Evolutionary conservation across 2,797 vertebrate genomes (phyloP).

Genomic region (Oryzias sinensis): DNA sequence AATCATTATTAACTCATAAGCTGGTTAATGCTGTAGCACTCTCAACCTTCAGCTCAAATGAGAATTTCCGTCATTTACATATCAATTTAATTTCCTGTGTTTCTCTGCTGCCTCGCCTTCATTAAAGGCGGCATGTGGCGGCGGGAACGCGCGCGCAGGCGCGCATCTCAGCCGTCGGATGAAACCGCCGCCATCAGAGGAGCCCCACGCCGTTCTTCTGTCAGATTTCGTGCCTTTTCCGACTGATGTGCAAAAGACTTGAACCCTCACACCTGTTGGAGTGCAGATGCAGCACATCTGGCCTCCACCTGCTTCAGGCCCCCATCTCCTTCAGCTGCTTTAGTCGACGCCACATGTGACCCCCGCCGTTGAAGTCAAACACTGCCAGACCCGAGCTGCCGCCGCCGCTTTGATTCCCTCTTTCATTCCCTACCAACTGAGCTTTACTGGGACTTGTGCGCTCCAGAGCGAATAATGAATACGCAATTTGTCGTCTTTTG

Average conservation of each 20-base stretch:
- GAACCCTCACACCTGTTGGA: too few relatives aligned
- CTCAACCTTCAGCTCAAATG: constrained; percentile 79
- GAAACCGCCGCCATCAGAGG: constrained; percentile 74
- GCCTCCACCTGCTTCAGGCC: too few relatives aligned
- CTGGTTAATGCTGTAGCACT: constrained; percentile 75
- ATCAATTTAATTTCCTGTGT: constrained; percentile 80
- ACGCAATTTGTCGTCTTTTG: constrained; percentile 39
- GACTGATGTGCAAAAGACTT: too few relatives aligned
- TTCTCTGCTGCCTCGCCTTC: constrained; percentile 54
- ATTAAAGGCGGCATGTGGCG: constrained; percentile 68
- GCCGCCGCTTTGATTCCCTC: background rate
- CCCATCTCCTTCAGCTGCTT: constrained; percentile 20
- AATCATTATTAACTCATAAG: constrained; percentile 78
- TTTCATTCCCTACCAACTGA: constrained; percentile 17
- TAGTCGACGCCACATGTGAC: constrained; percentile 63
- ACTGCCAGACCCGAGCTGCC: constrained; percentile 48
- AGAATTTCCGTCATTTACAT: constrained; percentile 80
- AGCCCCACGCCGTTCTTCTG: constrained; percentile 38
- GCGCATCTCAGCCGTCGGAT: constrained; percentile 62
- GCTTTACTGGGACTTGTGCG: constrained; percentile 41
- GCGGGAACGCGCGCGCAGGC: constrained; percentile 35
- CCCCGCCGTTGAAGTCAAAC: constrained; percentile 56
- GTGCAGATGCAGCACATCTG: too few relatives aligned
- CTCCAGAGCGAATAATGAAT: constrained; percentile 53
- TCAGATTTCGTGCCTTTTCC: too few relatives aligned